Conservation (phyloP, 2,888 invertebrate species). For the Carabus problematicus region DNA sequence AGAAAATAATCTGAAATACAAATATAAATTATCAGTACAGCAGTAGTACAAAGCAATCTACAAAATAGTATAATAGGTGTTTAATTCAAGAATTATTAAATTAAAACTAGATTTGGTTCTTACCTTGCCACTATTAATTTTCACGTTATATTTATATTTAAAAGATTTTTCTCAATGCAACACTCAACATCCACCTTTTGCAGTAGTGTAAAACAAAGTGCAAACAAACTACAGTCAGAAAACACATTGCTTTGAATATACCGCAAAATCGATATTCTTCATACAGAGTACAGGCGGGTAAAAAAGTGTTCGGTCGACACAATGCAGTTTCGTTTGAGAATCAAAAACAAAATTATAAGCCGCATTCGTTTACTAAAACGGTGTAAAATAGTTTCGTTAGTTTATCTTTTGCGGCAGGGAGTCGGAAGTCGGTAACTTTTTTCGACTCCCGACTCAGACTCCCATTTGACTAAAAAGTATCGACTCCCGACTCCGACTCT, state of each 20-base stretch:
- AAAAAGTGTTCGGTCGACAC: no score
- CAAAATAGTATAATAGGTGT: not conserved
- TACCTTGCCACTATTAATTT: no score
- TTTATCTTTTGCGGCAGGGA: not conserved
- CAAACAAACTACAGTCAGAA: not conserved
- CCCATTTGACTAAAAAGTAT: not conserved
- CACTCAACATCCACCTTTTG: no score
- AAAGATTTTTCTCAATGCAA: no score
- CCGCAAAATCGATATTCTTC: not conserved
- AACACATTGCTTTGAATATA: not conserved
- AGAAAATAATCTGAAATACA: slow-evolving; percentile 1
- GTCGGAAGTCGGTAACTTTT: not conserved
- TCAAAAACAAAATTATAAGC: no score
- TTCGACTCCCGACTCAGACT: slow-evolving; percentile 2
- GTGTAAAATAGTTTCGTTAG: no score
- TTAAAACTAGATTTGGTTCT: no score
- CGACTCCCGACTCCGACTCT: slow-evolving; percentile 2
- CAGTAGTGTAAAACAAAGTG: not conserved
- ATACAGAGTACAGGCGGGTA: not conserved
- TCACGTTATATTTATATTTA: no score
- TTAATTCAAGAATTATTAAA: no score
- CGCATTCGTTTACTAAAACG: no score
- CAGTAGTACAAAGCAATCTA: not conserved
- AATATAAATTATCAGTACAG: not conserved
- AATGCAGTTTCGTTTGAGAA: no score